These are phyloP conservation scores for Pachyuromys duprasi DNA, from an alignment of 2,797 vertebrate species.

Conservation along the genomic window DNA sequence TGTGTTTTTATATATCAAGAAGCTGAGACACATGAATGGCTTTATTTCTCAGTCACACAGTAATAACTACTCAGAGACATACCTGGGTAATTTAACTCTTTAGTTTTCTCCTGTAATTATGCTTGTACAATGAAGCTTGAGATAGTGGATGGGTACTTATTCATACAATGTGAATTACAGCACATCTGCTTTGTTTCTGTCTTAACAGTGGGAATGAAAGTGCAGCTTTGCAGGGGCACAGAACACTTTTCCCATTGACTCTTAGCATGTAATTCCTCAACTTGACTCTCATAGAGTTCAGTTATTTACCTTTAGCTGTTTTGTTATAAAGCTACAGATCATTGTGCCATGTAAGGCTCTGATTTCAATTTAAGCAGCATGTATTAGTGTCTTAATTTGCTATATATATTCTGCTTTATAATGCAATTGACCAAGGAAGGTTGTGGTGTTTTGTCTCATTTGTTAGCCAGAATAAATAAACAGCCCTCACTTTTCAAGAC, in stretches of 20 bases:
- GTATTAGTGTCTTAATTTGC: constrained; percentile 59
- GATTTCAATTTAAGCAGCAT: constrained; percentile 68
- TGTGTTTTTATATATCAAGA: not conserved
- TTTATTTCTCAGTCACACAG: not conserved
- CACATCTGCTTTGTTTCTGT: not conserved
- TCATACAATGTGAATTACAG: not conserved
- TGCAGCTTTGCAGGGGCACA: not conserved
- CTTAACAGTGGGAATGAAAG: not conserved
- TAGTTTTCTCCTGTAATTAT: not conserved
- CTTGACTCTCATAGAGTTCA: not conserved
- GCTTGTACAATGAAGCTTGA: not conserved
- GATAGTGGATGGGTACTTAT: not conserved
- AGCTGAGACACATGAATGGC: not conserved
- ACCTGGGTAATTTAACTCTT: not conserved
- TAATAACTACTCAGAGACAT: not conserved
- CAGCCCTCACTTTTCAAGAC: constrained; percentile 59
- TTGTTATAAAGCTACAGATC: constrained; percentile 15
- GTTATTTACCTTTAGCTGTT: constrained; percentile 59
- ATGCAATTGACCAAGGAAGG: constrained; percentile 58
- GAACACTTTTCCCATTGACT: not conserved
- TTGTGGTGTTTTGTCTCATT: constrained; percentile 67
- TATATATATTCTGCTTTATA: constrained; percentile 71
- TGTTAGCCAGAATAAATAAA: constrained; percentile 74
- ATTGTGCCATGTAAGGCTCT: not conserved
- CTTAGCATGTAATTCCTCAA: not conserved